These are phyloP conservation scores for Yponomeuta cagnagella DNA, from an alignment of 2,888 invertebrate genomes.

Conservation along the genomic window DNA sequence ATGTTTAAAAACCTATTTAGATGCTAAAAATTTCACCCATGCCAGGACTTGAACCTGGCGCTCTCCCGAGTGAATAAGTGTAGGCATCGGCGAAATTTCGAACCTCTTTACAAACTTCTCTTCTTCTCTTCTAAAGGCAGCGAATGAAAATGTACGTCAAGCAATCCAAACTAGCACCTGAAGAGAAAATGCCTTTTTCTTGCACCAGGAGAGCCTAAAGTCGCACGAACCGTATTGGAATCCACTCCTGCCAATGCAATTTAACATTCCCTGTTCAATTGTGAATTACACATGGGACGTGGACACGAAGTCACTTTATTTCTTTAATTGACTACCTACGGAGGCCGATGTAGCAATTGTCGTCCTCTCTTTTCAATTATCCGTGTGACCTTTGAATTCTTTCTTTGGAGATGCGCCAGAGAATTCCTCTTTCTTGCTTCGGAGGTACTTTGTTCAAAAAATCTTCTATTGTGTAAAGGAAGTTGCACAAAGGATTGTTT, in stretches of 20 bases:
- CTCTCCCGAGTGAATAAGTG: too few relatives aligned
- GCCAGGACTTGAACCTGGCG: too few relatives aligned
- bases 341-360: neutral
- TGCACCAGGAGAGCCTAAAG: neutral
- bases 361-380: neutral
- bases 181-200: neutral
- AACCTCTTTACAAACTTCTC: too few relatives aligned
- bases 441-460: neutral
- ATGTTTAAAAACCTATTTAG: too few relatives aligned
- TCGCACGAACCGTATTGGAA: neutral
- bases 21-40: too few relatives aligned
- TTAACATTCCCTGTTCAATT: conserved; percentile 4
- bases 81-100: too few relatives aligned
- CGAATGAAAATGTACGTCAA: too few relatives aligned
- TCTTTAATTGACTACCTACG: conserved; percentile 8
- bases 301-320: conserved; percentile 11
- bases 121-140: too few relatives aligned
- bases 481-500: too few relatives aligned
- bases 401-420: neutral
- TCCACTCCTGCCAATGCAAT: neutral
- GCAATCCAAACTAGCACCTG: neutral
- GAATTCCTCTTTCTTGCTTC: neutral
- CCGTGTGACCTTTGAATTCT: conserved; percentile 9
- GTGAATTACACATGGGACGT: conserved; percentile 3
- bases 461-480: too few relatives aligned